A percentile compares a stretch with the other conserved stretches of the same genome.
These are phyloP conservation scores for Orthosia gothica DNA, from an alignment of 2,888 invertebrate species.

Conservation along the genomic window DNA sequence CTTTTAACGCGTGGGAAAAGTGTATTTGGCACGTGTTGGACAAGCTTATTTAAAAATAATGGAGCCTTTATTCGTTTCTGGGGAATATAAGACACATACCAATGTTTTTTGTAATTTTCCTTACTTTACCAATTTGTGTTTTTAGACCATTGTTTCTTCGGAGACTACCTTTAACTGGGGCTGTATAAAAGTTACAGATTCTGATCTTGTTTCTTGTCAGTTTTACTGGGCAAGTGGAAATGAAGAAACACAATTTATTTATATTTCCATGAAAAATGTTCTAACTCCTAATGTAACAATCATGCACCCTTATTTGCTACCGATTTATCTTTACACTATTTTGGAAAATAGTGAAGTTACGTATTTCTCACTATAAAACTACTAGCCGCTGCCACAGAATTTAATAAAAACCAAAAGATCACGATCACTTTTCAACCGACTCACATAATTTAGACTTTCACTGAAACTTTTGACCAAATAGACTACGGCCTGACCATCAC, in stretches of 20 bases:
- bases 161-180: neutral
- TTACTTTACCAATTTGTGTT: slow-evolving; percentile 17
- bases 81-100: slow-evolving; percentile 17
- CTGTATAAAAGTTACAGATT: neutral
- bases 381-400: neutral
- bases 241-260: neutral
- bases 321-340: neutral
- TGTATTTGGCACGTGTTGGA: slow-evolving; percentile 66
- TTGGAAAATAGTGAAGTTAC: neutral
- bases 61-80: slow-evolving; percentile 50
- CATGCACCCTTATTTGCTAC: no score
- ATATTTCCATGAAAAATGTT: neutral
- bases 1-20: slow-evolving; percentile 82
- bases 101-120: slow-evolving; percentile 22
- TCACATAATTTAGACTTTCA: slow-evolving; percentile 29
- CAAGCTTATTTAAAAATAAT: slow-evolving; percentile 63
- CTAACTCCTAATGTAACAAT: neutral
- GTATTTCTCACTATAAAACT: neutral
- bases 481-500: slow-evolving; percentile 67
- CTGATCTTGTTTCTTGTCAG: neutral
- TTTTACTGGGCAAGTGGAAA: neutral
- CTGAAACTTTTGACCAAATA: slow-evolving; percentile 60
- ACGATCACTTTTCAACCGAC: slow-evolving; percentile 5
- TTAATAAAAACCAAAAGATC: neutral
- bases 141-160: neutral